Conservation (phyloP, 2,113 vertebrate species). For the Paralichthys olivaceus region DNA sequence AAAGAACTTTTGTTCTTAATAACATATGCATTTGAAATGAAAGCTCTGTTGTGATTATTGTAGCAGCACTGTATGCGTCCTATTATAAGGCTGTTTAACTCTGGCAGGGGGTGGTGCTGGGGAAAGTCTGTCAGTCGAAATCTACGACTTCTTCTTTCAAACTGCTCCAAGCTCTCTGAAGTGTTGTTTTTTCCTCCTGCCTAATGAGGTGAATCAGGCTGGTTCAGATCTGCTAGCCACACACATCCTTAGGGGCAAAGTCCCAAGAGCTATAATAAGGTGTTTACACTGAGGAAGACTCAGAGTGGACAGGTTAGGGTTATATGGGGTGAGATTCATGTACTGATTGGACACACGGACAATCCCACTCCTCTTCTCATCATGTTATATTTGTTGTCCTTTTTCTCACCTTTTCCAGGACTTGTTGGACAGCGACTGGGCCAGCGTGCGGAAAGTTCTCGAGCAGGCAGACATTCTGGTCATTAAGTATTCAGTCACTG, state of each 20-base stretch:
- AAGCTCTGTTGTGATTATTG: conserved; percentile 46
- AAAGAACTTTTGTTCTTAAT: conserved; percentile 63
- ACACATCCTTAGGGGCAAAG: conserved; percentile 39
- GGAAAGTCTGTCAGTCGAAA: conserved; percentile 47
- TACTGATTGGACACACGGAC: not conserved
- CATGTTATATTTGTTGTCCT: conserved; percentile 2
- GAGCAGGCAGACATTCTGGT: conserved; percentile 94
- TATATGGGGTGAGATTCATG: conserved; percentile 20
- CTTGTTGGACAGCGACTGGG: conserved; percentile 94
- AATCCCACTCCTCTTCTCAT: not conserved
- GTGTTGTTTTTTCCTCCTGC: conserved; percentile 14
- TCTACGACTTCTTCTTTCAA: conserved; percentile 46
- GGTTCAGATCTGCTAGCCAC: conserved; percentile 38
- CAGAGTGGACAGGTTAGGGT: conserved; percentile 16
- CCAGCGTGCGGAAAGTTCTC: conserved; percentile 89
- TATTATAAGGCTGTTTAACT: conserved; percentile 58
- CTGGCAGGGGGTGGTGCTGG: conserved; percentile 26
- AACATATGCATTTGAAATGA: conserved; percentile 40
- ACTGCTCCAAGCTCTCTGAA: conserved; percentile 35
- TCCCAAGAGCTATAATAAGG: conserved; percentile 33
- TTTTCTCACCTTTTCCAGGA: conserved; percentile 80
- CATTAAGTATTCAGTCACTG: conserved; percentile 95
- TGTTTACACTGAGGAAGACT: conserved; percentile 31
- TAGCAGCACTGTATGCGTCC: conserved; percentile 17
- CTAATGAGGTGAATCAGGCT: conserved; percentile 50